These are phyloP conservation scores for Acrocyrtus sp. DNA, from an alignment of 2,888 invertebrate species.

Conservation along the genomic window DNA sequence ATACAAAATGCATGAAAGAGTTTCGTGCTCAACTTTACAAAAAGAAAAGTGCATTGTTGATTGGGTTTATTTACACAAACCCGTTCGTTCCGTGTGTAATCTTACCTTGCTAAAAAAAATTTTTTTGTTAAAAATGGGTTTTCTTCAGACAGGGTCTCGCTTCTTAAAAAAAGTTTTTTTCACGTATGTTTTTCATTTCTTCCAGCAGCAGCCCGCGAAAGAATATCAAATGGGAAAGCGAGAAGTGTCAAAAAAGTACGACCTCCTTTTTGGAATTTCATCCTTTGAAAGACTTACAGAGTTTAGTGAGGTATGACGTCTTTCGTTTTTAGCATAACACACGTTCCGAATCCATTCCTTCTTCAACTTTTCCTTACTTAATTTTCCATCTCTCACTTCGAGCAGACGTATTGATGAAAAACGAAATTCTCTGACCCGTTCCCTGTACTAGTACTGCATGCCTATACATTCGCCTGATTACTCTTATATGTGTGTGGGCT, in stretches of 20 bases:
- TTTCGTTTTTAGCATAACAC: neutral
- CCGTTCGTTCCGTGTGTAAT: too few relatives aligned
- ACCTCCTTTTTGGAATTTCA: slow-evolving; percentile 63
- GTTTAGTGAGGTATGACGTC: slow-evolving; percentile 61
- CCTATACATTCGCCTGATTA: too few relatives aligned
- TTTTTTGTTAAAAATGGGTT: neutral
- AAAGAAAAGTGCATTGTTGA: too few relatives aligned
- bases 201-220: slow-evolving; percentile 37
- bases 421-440: neutral
- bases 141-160: too few relatives aligned
- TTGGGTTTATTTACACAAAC: too few relatives aligned
- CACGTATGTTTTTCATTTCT: too few relatives aligned
- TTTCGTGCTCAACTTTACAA: too few relatives aligned
- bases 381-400: slow-evolving; percentile 2
- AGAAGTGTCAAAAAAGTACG: slow-evolving; percentile 63
- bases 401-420: neutral
- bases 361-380: slow-evolving; percentile 14
- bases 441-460: too few relatives aligned
- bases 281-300: slow-evolving; percentile 62
- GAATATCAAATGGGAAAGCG: slow-evolving; percentile 62
- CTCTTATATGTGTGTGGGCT: too few relatives aligned
- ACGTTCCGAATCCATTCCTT: neutral
- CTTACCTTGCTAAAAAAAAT: too few relatives aligned
- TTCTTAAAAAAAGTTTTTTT: too few relatives aligned
- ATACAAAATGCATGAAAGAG: too few relatives aligned